Evolutionary conservation across 2,113 vertebrate genomes (phyloP).

Genomic region (Petroica traversi): DNA sequence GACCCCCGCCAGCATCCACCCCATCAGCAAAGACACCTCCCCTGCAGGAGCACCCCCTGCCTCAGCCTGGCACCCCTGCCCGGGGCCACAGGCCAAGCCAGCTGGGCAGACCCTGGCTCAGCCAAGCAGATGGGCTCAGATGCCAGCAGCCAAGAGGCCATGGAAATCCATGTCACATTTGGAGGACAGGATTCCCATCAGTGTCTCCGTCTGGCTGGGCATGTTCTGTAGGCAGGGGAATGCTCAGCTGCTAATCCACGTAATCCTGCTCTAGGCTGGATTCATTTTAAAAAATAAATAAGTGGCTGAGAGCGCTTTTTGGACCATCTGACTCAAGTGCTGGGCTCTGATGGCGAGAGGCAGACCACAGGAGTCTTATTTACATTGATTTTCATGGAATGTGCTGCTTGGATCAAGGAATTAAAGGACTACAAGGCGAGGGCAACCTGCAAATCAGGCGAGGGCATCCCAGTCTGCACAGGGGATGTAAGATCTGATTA

Average conservation of each 20-base stretch:
- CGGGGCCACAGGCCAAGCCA: background rate
- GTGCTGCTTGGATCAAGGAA: slow-evolving; percentile 20
- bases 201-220: background rate
- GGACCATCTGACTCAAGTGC: slow-evolving; percentile 14
- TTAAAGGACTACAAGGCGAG: background rate
- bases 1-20: rapidly evolving
- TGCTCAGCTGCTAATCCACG: slow-evolving; percentile 36
- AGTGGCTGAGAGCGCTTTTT: slow-evolving; percentile 21
- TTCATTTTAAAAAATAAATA: slow-evolving; percentile 35
- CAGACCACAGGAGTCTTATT: slow-evolving; percentile 13
- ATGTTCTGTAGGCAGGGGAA: slow-evolving; percentile 13
- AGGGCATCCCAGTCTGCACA: background rate
- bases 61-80: background rate
- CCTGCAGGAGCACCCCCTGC: background rate
- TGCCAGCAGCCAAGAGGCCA: slow-evolving; percentile 33
- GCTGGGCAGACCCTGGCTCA: background rate
- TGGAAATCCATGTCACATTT: background rate
- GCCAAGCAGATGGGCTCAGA: background rate
- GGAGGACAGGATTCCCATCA: slow-evolving; percentile 15
- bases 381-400: slow-evolving; percentile 26
- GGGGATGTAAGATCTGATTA: background rate
- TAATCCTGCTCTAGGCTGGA: slow-evolving; percentile 49
- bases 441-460: background rate
- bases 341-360: background rate
- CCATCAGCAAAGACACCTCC: background rate